These are phyloP conservation scores for Bugula neritina DNA, from an alignment of 2,888 invertebrate genomes.

Conservation along the genomic window DNA sequence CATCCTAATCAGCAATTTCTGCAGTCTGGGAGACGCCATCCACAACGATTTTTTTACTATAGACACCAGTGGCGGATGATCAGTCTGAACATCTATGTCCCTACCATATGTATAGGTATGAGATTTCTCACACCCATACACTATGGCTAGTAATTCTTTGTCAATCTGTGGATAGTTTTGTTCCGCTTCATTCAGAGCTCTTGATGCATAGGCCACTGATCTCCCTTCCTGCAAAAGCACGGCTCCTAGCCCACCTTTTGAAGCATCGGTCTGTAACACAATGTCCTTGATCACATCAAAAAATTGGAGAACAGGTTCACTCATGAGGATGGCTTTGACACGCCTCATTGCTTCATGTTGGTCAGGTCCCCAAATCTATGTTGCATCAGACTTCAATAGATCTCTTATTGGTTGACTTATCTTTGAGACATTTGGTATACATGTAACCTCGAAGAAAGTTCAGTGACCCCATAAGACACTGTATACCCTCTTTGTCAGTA, in stretches of 20 bases:
- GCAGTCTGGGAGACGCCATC: slow-evolving; percentile 30
- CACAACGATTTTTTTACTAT: slow-evolving; percentile 28
- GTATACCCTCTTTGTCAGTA: neutral
- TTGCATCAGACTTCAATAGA: neutral
- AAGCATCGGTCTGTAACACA: slow-evolving; percentile 30
- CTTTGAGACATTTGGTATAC: neutral
- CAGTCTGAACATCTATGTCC: slow-evolving; percentile 30
- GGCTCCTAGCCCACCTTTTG: slow-evolving; percentile 31
- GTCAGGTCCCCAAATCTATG: neutral
- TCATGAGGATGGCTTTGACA: slow-evolving; percentile 28
- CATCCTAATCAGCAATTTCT: slow-evolving; percentile 29
- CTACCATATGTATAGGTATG: slow-evolving; percentile 31
- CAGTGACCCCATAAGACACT: neutral
- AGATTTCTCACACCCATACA: slow-evolving; percentile 31
- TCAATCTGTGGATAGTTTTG: slow-evolving; percentile 32
- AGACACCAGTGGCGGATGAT: slow-evolving; percentile 32
- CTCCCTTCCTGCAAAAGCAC: slow-evolving; percentile 30
- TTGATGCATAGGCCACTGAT: slow-evolving; percentile 32
- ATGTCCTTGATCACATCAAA: slow-evolving; percentile 28
- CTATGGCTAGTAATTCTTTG: slow-evolving; percentile 31
- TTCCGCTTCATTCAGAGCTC: slow-evolving; percentile 32
- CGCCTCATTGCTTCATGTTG: neutral
- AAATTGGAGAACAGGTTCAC: slow-evolving; percentile 31
- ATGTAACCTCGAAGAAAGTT: neutral
- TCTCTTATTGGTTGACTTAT: neutral